Evolutionary conservation across 2,888 invertebrate genomes (phyloP), one percentile per base, ranked within the genome.

Genomic region (Oeneis ivallda): DNA sequence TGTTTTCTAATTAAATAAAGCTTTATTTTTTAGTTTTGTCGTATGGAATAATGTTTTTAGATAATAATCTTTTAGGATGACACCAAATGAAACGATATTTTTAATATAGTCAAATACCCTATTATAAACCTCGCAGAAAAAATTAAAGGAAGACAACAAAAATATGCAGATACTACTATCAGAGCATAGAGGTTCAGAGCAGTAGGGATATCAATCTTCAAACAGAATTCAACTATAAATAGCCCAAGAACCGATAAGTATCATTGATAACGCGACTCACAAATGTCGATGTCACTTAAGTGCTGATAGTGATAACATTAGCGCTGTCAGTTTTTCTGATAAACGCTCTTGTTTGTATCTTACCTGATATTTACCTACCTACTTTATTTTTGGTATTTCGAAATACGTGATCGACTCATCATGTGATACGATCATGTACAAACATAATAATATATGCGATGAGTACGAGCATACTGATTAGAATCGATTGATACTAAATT

Each of bases 261-360:
- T 64, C 64, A 72, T 49, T 65, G 69, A 69, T 69, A 69, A 72
- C 71, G 74, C 68, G 67, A 59, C 70, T 69, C 65, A 68, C 66
- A 72, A 74, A 76, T 76, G 72, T 76, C 72, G 70, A 73, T 78
- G 81, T 76, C 73, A 72, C 72, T 69, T 69, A 74, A 78, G 77
- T 76, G 75, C 73, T 77, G 83, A 82, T 82, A 82, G 73, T 77
- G 83, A 82, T 82, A 82, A 74, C 61, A 65, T 65, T 34, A 54
- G 54, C 62, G 53, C 69, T 67, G 71, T 70, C 72, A 70, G 39
- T 66, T 67, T 64, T 66, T 52, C 53, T 56, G 62, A 67, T 71
- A 66, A 66, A 58, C n/a, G n/a, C 41, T 62, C 49, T 60, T 54
- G 59, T 62, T 60, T 58, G 58, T 60, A 41, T 56, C 62, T 62